Evolutionary conservation across 2,113 vertebrate genomes (phyloP), one percentile per base, ranked within the genome.

Genomic region (Anguilla japonica): DNA sequence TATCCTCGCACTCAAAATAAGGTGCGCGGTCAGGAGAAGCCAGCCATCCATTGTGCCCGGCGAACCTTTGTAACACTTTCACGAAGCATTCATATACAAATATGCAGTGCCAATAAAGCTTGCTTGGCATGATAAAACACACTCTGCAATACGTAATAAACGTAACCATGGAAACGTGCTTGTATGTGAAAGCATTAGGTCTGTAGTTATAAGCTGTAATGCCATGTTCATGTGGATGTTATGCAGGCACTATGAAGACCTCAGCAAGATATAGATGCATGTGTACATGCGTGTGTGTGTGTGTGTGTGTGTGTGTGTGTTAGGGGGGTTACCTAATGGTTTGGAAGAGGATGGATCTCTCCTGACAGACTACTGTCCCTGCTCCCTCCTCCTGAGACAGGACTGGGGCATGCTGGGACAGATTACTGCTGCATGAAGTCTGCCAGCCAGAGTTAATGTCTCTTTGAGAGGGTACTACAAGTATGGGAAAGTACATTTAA

Each of bases 401-500:
- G 71, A n/a, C 71, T 34, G 71, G 71, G n/a, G n/a, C n/a, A 75
- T n/a, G 71, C 71, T 34, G 26, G 71, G 71, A 75, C 71, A 75
- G 71, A 9, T 29, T 75, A 34, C n/a, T 13, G n/a, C 26, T 75
- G 71, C 71, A 29, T 9, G 71, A 11, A 9, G 26, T 75, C 71
- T 75, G 71, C 34, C 71, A 75, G 71, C 26, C 7, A 13, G n/a
- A 13, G n/a, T 75, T 75, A 75, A 0, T 75, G n/a, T 34, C 26
- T 29, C n/a, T 67, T 67, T 67, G 60, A 22, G 60, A 67, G 60
- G 60, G 22, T 67, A 13, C 71, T 13, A 6, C 11, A 13, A 34
- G 13, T 34, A 75, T 13, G 9, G n/a, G 11, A n/a, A 75, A 13
- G n/a, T n/a, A 26, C 71, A 75, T 75, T 29, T 75, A 75, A 75